These are phyloP conservation scores for Dasypolia templi DNA, from an alignment of 2,888 invertebrate genomes.

Conservation along the genomic window DNA sequence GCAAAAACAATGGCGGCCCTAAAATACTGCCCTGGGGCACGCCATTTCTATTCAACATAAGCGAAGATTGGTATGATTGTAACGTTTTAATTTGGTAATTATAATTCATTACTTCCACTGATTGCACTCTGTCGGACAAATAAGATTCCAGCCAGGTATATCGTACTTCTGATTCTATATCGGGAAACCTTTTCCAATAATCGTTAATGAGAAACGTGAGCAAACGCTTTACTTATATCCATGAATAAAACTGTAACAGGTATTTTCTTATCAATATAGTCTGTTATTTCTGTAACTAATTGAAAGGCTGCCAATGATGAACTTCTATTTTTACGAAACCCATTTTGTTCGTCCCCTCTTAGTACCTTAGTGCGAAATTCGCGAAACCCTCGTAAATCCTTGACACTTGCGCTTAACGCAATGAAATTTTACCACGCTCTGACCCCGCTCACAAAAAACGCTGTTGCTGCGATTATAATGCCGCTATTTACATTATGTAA, in stretches of 20 bases:
- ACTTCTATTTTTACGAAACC: conserved; percentile 1
- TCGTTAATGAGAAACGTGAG: neutral
- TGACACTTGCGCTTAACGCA: too few relatives aligned
- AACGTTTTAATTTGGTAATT: neutral
- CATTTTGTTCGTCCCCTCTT: neutral
- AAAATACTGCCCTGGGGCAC: neutral
- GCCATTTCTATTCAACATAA: neutral
- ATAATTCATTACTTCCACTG: neutral
- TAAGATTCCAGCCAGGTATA: neutral
- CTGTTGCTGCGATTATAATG: too few relatives aligned
- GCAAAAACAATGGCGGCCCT: too few relatives aligned
- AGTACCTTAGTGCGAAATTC: too few relatives aligned
- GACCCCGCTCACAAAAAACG: too few relatives aligned
- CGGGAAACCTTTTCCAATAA: conserved; percentile 1
- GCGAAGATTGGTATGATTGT: neutral
- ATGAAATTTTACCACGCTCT: too few relatives aligned
- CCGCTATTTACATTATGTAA: too few relatives aligned
- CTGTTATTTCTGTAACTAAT: too few relatives aligned
- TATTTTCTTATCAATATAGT: neutral
- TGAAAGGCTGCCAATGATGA: neutral
- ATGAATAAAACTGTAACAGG: neutral
- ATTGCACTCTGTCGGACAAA: neutral
- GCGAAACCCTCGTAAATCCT: too few relatives aligned
- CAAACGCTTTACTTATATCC: neutral
- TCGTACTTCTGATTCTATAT: neutral